phyloP scores from a whole-genome alignment of 1,140 invertebrate genomes.

The Antheraea mylitta region DNA sequence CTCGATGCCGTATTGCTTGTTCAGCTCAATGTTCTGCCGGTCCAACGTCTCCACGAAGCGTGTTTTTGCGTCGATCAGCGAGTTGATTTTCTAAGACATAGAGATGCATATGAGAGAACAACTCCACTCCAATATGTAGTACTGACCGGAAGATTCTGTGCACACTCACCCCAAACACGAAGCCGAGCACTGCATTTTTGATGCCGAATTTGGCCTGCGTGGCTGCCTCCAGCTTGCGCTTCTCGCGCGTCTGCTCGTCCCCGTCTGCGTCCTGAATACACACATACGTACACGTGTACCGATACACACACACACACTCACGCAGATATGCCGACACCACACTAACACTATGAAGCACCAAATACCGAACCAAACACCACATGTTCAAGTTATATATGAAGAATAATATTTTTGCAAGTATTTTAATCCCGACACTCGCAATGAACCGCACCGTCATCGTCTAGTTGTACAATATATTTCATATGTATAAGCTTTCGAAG shows the following conservation, averaged over 20 bases:
- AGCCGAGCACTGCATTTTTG: slow-evolving; percentile 87
- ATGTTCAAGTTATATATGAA: no score
- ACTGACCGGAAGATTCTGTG: background rate
- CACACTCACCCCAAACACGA: slow-evolving; percentile 88
- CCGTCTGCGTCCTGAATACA: slow-evolving; percentile 62
- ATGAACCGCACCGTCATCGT: no score
- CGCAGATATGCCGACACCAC: slow-evolving; percentile 15
- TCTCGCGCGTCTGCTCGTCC: slow-evolving; percentile 79
- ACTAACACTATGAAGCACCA: slow-evolving; percentile 13
- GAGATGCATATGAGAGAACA: background rate
- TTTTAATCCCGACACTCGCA: no score
- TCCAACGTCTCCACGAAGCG: slow-evolving; percentile 83
- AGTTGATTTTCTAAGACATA: slow-evolving; percentile 86
- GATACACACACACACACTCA: slow-evolving; percentile 16
- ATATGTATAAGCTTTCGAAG: no score
- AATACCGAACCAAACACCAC: slow-evolving; percentile 12
- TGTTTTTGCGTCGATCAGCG: slow-evolving; percentile 87
- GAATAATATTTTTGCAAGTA: no score
- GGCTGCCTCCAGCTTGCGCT: slow-evolving; percentile 84
- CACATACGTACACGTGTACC: slow-evolving; percentile 40
- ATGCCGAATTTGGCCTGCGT: slow-evolving; percentile 84
- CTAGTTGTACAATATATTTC: no score
- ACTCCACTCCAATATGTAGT: background rate
- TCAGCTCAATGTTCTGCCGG: slow-evolving; percentile 85
- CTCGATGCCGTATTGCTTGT: slow-evolving; percentile 86